A percentile compares a stretch with the other conserved stretches of the same genome.
phyloP scores from a whole-genome alignment of 2,888 invertebrate genomes.

The Cephonodes hylas region DNA sequence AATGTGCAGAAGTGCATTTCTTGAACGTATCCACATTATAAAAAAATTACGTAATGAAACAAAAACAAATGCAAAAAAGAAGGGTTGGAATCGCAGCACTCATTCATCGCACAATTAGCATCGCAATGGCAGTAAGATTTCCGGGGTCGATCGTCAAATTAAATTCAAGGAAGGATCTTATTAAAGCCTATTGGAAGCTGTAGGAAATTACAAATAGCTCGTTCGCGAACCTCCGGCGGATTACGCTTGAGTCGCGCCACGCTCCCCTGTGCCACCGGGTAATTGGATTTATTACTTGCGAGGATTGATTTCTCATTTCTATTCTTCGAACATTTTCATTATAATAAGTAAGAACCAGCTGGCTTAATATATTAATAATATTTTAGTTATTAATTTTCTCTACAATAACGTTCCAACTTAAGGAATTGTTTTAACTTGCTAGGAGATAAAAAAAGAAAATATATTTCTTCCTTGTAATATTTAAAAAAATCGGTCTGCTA shows the following conservation, averaged over 20 bases:
- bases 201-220: not conserved
- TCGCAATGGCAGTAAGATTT: not conserved
- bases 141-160: not conserved
- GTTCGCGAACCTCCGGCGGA: not conserved
- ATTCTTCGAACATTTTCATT: not conserved
- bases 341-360: not conserved
- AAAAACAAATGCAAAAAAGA: too few relatives aligned
- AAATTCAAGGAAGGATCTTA: not conserved
- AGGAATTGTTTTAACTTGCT: too few relatives aligned
- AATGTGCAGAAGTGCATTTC: too few relatives aligned
- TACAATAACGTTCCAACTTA: too few relatives aligned
- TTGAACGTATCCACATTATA: too few relatives aligned
- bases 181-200: not conserved
- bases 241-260: not conserved
- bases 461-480: not conserved
- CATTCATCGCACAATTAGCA: not conserved
- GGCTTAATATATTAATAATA: not conserved
- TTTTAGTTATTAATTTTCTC: too few relatives aligned
- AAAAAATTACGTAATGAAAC: too few relatives aligned
- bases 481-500: not conserved
- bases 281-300: constrained; percentile 2
- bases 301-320: not conserved
- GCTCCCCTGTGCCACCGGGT: not conserved
- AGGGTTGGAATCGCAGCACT: too few relatives aligned
- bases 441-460: not conserved